These are phyloP conservation scores for Cyclopterus lumpus DNA, from an alignment of 2,797 vertebrate genomes.

Conservation along the genomic window DNA sequence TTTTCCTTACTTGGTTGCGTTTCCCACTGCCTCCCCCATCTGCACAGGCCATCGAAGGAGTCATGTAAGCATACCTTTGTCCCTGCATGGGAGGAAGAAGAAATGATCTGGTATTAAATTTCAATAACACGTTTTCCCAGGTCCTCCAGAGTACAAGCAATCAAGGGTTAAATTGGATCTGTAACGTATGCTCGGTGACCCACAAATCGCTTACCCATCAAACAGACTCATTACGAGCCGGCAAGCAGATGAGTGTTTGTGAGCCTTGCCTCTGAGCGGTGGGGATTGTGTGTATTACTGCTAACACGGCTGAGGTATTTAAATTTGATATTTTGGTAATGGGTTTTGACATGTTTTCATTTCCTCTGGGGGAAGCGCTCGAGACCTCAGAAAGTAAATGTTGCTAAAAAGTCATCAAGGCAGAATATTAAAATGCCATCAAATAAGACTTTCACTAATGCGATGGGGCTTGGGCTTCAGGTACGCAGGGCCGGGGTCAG, in stretches of 20 bases:
- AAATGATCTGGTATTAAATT: constrained; percentile 92
- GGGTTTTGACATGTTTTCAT: constrained; percentile 99
- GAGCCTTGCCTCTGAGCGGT: constrained; percentile 93
- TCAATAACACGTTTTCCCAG: constrained; percentile 89
- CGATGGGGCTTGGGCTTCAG: constrained; percentile 95
- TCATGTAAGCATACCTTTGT: constrained; percentile 85
- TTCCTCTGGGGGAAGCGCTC: constrained; percentile 97
- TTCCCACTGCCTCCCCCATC: constrained; percentile 73
- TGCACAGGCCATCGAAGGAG: constrained; percentile 75
- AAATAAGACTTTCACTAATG: constrained; percentile 99
- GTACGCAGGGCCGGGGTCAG: constrained; percentile 91
- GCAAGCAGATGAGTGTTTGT: constrained; percentile 98
- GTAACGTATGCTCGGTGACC: constrained; percentile 98
- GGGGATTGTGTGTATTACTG: constrained; percentile 96
- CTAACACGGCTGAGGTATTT: constrained; percentile 99
- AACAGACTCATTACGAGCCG: constrained; percentile 98
- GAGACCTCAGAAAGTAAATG: constrained; percentile 99
- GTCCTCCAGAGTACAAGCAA: constrained; percentile 94
- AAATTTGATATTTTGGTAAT: constrained; percentile 99
- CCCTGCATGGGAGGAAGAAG: constrained; percentile 84
- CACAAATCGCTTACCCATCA: constrained; percentile 97
- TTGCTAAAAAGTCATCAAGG: constrained; percentile 99
- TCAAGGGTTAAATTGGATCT: constrained; percentile 99
- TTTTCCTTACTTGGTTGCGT: constrained; percentile 69
- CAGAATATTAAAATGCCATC: constrained; percentile 99